These are phyloP conservation scores for Pseudopodoces humilis DNA, from an alignment of 2,113 vertebrate species.

Conservation along the genomic window DNA sequence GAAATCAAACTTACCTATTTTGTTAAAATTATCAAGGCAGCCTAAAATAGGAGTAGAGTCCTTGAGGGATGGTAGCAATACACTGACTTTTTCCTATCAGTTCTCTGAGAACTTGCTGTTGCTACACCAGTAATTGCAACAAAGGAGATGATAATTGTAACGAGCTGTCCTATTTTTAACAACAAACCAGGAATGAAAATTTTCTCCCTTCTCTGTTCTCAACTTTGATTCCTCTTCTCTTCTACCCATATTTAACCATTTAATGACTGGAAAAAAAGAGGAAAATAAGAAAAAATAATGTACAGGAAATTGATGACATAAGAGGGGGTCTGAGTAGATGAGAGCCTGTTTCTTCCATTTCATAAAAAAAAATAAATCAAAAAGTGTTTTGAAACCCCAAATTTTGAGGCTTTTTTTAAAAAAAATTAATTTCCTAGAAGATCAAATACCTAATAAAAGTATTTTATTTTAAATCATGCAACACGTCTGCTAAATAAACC, in stretches of 20 bases:
- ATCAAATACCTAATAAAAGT: neutral
- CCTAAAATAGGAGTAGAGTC: slow-evolving; percentile 4
- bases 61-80: neutral
- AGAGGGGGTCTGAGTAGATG: neutral
- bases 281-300: neutral
- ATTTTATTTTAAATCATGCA: neutral
- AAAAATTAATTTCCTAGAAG: neutral
- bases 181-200: neutral
- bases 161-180: slow-evolving; percentile 23
- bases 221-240: neutral
- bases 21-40: neutral
- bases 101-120: neutral
- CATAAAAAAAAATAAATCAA: neutral
- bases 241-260: neutral
- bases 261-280: neutral
- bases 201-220: neutral
- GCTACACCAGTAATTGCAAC: neutral
- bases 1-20: neutral
- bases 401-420: neutral
- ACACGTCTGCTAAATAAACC: neutral
- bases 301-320: neutral
- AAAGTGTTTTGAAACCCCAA: neutral
- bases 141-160: neutral
- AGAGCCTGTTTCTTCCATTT: neutral
- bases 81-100: neutral